phyloP scores from a whole-genome alignment of 1,140 invertebrate genomes.

The Nasonia vitripennis region DNA sequence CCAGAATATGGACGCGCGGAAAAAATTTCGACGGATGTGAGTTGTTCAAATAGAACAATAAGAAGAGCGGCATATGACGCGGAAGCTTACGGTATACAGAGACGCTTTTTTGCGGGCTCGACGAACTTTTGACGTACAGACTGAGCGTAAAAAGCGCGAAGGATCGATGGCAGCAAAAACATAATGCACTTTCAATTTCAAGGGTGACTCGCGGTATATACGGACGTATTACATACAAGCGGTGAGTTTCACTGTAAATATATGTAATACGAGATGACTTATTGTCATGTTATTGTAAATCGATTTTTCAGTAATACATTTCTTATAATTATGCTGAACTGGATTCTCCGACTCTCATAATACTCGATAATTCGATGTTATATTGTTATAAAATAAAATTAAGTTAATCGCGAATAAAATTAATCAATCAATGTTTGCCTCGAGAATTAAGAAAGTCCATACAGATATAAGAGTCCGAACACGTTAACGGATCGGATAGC shows the following conservation, averaged over 20 bases:
- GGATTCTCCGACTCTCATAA: background rate
- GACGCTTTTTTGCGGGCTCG: background rate
- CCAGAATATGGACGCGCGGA: background rate
- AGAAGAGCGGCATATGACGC: background rate
- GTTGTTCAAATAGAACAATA: constrained; percentile 27
- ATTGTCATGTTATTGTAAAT: too few relatives aligned
- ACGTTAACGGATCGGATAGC: constrained; percentile 67
- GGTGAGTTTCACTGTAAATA: too few relatives aligned
- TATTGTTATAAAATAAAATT: background rate
- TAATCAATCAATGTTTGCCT: background rate
- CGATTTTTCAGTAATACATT: too few relatives aligned
- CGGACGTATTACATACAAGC: background rate
- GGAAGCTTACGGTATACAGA: constrained; percentile 15
- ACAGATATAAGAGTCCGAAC: constrained; percentile 15
- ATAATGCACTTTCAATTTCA: constrained; percentile 1
- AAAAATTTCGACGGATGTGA: constrained; percentile 29
- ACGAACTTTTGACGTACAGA: constrained; percentile 31
- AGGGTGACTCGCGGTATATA: background rate
- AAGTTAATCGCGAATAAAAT: too few relatives aligned
- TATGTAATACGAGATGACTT: too few relatives aligned
- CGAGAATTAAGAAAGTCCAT: background rate
- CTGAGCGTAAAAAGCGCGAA: background rate
- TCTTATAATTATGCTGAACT: background rate
- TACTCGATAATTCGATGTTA: background rate
- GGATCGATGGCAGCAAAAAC: constrained; percentile 6